Conservation (phyloP, 2,797 vertebrate species). For the Salarias fasciatus region DNA sequence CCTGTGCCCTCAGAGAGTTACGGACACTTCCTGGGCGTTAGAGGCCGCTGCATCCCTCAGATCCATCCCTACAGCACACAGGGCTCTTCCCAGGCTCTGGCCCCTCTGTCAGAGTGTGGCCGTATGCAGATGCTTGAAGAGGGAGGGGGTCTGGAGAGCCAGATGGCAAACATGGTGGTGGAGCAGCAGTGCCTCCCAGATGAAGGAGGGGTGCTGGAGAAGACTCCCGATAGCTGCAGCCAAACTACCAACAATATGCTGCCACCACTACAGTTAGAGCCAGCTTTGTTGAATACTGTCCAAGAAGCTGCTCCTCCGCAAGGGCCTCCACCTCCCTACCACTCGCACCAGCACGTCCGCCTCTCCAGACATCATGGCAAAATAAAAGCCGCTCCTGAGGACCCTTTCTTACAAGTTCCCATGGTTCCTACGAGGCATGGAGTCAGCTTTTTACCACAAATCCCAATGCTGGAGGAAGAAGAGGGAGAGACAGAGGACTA, state of each 20-base stretch:
- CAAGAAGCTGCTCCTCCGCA: constrained; percentile 73
- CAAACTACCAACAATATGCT: constrained; percentile 73
- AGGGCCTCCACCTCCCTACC: constrained; percentile 92
- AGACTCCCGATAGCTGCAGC: constrained; percentile 64
- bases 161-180: constrained; percentile 89
- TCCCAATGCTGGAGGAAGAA: constrained; percentile 85
- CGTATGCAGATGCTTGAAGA: constrained; percentile 87
- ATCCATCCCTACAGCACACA: constrained; percentile 61
- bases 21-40: constrained; percentile 93
- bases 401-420: constrained; percentile 33
- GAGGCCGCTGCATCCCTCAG: constrained; percentile 89
- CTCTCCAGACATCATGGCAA: constrained; percentile 58
- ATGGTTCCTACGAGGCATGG: constrained; percentile 56
- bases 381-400: constrained; percentile 44
- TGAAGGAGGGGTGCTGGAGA: constrained; percentile 62
- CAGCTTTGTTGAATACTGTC: constrained; percentile 51
- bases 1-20: constrained; percentile 91
- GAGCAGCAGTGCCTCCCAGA: constrained; percentile 81
- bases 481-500: constrained; percentile 86
- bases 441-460: constrained; percentile 68
- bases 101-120: constrained; percentile 70
- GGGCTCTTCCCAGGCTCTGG: constrained; percentile 66
- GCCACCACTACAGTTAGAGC: constrained; percentile 56
- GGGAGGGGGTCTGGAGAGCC: constrained; percentile 74
- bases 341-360: constrained; percentile 84